A percentile compares a stretch with the other conserved stretches of the same genome.
Evolutionary conservation across 2,797 vertebrate genomes (phyloP).

Genomic region (Clarias platycephalus): DNA sequence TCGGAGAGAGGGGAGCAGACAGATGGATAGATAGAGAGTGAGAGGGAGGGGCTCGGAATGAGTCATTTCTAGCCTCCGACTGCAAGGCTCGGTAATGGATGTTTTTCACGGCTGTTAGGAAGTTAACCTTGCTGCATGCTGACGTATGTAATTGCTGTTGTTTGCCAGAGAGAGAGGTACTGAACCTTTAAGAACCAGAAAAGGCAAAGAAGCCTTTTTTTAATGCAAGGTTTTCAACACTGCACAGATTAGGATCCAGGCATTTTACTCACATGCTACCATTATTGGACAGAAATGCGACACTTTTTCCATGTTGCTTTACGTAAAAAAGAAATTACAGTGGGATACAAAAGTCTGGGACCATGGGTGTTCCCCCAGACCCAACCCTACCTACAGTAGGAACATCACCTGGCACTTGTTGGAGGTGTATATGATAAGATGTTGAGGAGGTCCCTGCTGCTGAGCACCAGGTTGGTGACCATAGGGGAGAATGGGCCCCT

Average conservation of each 20-base stretch:
- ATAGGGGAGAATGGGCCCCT: too few species aligned
- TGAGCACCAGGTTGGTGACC: too few species aligned
- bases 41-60: conserved; percentile 14
- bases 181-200: not conserved
- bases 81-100: conserved; percentile 17
- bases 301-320: not conserved
- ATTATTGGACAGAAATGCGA: not conserved
- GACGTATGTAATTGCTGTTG: conserved; percentile 27
- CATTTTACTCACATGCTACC: not conserved
- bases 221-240: not conserved
- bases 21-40: conserved; percentile 9
- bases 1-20: not conserved
- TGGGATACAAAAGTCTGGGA: not conserved
- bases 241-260: not conserved
- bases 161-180: not conserved
- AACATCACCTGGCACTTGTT: too few species aligned
- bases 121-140: conserved; percentile 32
- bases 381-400: too few species aligned
- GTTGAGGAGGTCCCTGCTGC: too few species aligned
- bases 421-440: too few species aligned
- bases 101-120: conserved; percentile 30
- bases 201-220: not conserved
- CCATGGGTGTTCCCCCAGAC: not conserved
- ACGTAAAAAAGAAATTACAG: not conserved
- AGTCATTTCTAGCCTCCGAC: conserved; percentile 10